Percentiles rank a stretch among this genome's conserved stretches.
These are phyloP conservation scores for Galerucella pusilla DNA, from an alignment of 2,888 invertebrate species.

Conservation along the genomic window DNA sequence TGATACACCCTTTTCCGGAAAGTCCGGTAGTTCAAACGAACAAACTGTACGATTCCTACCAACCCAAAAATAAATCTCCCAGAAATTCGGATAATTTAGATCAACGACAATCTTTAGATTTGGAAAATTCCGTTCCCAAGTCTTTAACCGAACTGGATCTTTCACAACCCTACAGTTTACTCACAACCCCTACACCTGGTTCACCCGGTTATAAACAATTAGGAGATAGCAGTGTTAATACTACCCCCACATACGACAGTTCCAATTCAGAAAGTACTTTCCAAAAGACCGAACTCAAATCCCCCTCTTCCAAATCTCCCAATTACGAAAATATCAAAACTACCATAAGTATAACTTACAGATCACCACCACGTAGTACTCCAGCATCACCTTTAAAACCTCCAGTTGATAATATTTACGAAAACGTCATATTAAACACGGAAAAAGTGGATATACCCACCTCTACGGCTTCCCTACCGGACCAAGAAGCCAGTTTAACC, in stretches of 20 bases:
- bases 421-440: constrained; percentile 70
- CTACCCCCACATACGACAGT: constrained; percentile 57
- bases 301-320: constrained; percentile 52
- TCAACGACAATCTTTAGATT: constrained; percentile 61
- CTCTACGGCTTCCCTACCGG: constrained; percentile 69
- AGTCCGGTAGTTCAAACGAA: constrained; percentile 41
- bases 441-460: constrained; percentile 69
- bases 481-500: constrained; percentile 67
- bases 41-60: constrained; percentile 55
- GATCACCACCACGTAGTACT: constrained; percentile 70
- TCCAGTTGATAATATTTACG: constrained; percentile 64
- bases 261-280: constrained; percentile 50
- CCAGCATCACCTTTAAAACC: constrained; percentile 54
- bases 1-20: constrained; percentile 57
- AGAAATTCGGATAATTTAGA: constrained; percentile 59
- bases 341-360: constrained; percentile 79
- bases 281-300: constrained; percentile 43
- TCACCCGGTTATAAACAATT: constrained; percentile 62
- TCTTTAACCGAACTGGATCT: constrained; percentile 61
- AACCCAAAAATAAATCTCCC: constrained; percentile 62
- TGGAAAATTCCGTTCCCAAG: constrained; percentile 58
- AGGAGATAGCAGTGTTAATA: constrained; percentile 59
- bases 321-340: constrained; percentile 69
- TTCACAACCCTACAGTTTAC: constrained; percentile 53
- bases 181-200: constrained; percentile 60